A percentile compares a stretch with the other conserved stretches of the same genome.
These are phyloP conservation scores for Apeira syringaria DNA, from an alignment of 2,888 invertebrate genomes.

Conservation along the genomic window DNA sequence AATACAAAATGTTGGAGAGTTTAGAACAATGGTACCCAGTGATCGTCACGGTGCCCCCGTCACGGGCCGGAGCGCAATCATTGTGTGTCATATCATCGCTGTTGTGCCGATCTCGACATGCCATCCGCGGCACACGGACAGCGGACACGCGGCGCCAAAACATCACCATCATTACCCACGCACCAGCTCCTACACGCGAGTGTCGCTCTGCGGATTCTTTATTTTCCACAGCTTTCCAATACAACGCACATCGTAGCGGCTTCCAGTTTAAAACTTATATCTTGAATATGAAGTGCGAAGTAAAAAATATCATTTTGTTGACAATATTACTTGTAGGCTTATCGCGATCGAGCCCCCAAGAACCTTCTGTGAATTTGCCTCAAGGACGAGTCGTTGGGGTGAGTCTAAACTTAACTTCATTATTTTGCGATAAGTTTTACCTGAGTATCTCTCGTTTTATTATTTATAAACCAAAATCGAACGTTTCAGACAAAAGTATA, in stretches of 20 bases:
- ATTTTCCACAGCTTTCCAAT: not conserved
- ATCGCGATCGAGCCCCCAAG: slow-evolving; percentile 55
- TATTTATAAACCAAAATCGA: too few species aligned
- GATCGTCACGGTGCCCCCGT: slow-evolving; percentile 64
- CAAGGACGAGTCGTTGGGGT: slow-evolving; percentile 85
- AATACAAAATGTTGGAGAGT: slow-evolving; percentile 42
- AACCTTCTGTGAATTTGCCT: slow-evolving; percentile 78
- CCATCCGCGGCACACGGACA: slow-evolving; percentile 33
- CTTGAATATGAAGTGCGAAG: slow-evolving; percentile 3
- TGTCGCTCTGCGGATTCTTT: slow-evolving; percentile 4
- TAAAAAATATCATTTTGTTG: slow-evolving; percentile 9
- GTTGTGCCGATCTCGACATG: slow-evolving; percentile 54
- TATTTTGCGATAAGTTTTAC: not conserved
- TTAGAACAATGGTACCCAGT: slow-evolving; percentile 66
- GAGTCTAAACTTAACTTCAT: slow-evolving; percentile 47
- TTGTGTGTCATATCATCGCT: slow-evolving; percentile 67
- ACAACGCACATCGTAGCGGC: not conserved
- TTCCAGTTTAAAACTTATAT: not conserved
- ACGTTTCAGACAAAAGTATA: slow-evolving; percentile 85
- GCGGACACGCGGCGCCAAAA: slow-evolving; percentile 42
- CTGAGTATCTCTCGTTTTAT: too few species aligned
- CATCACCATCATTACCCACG: slow-evolving; percentile 47
- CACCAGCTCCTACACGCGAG: slow-evolving; percentile 16
- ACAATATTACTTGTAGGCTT: slow-evolving; percentile 16
- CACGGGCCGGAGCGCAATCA: slow-evolving; percentile 70